Evolutionary conservation across 1,140 invertebrate species (phyloP), one percentile per base, ranked within the genome.

Genomic region (Hypsibius dujardini): DNA sequence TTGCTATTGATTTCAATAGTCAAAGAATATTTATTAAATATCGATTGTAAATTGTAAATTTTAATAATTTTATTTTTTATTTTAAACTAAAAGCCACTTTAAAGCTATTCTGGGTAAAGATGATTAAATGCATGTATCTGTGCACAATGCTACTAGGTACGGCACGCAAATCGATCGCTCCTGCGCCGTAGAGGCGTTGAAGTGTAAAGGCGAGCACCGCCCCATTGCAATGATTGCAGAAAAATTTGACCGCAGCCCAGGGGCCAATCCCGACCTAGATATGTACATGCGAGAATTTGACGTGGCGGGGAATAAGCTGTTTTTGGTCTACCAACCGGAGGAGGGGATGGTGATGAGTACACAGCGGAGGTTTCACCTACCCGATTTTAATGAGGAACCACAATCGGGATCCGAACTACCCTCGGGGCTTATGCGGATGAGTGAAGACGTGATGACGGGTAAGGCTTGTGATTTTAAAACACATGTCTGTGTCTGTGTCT

Each of bases 101-200:
- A 28, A 28, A 28, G 28, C 28, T 28, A 28, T 28, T 28, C 28
- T 28, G 28, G 28, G 28, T 28, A 28, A 28, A 28, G 28, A 28
- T 28, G 28, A 0, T 28, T 28, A 28, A 28, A 28, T 28, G 28
- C 28, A 28, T 28, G 28, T 28, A 28, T 28, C 28, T 28, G 28
- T 28, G 28, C 28, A 0, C 28, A 28, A 28, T 28, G 28, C 28
- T 28, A 28, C 28, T 28, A 67, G 42, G 12, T 67, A 67, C 62
- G 62, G 62, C 62, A 67, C 62, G 3, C 62, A 67, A 42, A 67
- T 67, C 42, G 62, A 67, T 42, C 12, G 62, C 3, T 67, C 62
- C 12, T 67, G 0, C 62, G 62, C 62, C 62, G 62, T 67, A 42
- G 62, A 67, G 42, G 62, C 62, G 42, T 42, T 67, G 12, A 67